Evolutionary conservation across 2,888 invertebrate species (phyloP), one percentile per base, ranked within the genome.

Genomic region (Dione juno): DNA sequence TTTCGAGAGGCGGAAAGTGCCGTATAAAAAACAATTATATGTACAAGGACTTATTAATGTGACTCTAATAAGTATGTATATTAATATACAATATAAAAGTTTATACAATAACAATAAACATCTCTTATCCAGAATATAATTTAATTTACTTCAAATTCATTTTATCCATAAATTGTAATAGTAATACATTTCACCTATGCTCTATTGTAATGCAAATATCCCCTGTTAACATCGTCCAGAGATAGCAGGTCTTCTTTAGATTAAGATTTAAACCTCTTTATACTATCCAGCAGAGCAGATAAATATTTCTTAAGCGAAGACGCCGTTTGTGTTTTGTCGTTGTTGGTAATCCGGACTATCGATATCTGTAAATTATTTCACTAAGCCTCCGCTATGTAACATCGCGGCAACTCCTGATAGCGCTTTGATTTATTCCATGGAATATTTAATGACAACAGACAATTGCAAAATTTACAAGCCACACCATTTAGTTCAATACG

Each of bases 371-470:
- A 88, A 90, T 89, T 89, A 90, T 90, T 89, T 87, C 84, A 83
- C 84, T 82, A 81, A 81, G 82, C 83, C 84, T 80, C 81, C 81
- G 83, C 89, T 86, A 86, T 89, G 89, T 87, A 84, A 85, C 88
- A 84, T 84, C 78, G 82, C 87, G 84, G 85, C 86, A 81, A 81
- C 81, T 81, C 78, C 82, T 84, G 92, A 92, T 92, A 92, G 89
- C 85, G 79, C 86, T 83, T 90, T 90, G 92, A 92, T 92, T 93
- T 92, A 93, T 92, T 83, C 84, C 86, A 79, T 80, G 81, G 89
- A 89, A 91, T 90, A 90, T 87, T 87, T 88, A 90, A 91, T 90
- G 88, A 90, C 89, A 89, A 87, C 84, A 88, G 83, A 90, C 92
- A 91, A 92, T 92, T 88, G 91, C 74, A 87, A 88, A 90, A 88